These are phyloP conservation scores for Dicentrarchus labrax DNA, from an alignment of 2,113 vertebrate genomes.

Conservation along the genomic window DNA sequence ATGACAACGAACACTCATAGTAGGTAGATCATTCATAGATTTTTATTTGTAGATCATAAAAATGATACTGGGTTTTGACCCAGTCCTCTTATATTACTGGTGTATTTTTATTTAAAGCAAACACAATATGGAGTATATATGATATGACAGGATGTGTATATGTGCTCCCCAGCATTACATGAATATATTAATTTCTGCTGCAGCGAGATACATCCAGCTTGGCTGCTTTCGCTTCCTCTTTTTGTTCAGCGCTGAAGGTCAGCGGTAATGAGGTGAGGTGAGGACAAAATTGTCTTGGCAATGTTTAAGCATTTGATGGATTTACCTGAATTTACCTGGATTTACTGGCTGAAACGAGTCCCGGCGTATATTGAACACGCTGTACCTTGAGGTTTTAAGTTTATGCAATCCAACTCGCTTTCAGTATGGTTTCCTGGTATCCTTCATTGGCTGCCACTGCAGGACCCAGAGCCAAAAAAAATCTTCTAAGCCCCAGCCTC, in stretches of 20 bases:
- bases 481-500: slow-evolving; percentile 28
- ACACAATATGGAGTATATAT: not conserved
- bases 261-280: slow-evolving; percentile 49
- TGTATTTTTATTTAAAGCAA: not conserved
- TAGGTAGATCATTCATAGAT: too few species aligned
- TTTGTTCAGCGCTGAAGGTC: slow-evolving; percentile 51
- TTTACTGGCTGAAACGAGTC: slow-evolving; percentile 38
- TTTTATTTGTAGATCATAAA: not conserved
- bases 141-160: not conserved
- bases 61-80: not conserved
- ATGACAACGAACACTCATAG: too few species aligned
- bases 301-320: slow-evolving; percentile 47
- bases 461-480: slow-evolving; percentile 29
- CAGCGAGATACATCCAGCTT: not conserved
- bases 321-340: slow-evolving; percentile 54
- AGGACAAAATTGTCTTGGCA: slow-evolving; percentile 34
- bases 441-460: slow-evolving; percentile 30
- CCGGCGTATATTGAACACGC: slow-evolving; percentile 33
- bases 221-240: not conserved
- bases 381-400: slow-evolving; percentile 38
- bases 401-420: slow-evolving; percentile 38
- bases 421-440: slow-evolving; percentile 47
- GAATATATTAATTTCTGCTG: slow-evolving; percentile 19
- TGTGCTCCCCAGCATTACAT: slow-evolving; percentile 14
- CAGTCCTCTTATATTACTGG: not conserved